phyloP scores from a whole-genome alignment of 1,140 invertebrate genomes.

The Trigoniulus corallinus region DNA sequence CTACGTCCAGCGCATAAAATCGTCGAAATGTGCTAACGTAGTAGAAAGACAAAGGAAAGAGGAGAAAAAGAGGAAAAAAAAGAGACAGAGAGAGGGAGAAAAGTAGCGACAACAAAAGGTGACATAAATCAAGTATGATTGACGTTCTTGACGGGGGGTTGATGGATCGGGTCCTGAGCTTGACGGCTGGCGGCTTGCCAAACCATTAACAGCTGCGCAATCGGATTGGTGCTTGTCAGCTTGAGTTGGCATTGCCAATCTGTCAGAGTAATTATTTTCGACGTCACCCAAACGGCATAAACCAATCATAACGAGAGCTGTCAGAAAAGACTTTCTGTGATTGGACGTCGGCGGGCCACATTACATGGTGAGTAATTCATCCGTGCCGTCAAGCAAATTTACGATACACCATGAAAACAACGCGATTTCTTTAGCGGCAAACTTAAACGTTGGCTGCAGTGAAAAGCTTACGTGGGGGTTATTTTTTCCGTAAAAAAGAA shows the following conservation, averaged over 20 bases:
- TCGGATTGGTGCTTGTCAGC: neutral
- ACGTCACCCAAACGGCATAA: conserved; percentile 3
- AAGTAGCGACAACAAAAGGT: neutral
- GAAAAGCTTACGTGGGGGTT: no score
- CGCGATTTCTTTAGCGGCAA: no score
- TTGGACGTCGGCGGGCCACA: neutral
- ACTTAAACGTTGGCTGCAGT: no score
- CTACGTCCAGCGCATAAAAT: no score
- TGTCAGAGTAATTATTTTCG: conserved; percentile 4
- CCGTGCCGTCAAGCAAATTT: neutral
- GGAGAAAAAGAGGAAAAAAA: no score
- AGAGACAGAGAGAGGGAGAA: no score
- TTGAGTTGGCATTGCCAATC: neutral
- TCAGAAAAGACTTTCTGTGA: neutral
- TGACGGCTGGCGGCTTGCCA: neutral
- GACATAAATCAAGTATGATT: conserved; percentile 10
- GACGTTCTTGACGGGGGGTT: conserved; percentile 2
- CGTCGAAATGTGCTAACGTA: no score
- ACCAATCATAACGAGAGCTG: neutral
- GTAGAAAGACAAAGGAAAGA: no score
- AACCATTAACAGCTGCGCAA: conserved; percentile 3
- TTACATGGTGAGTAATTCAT: neutral
- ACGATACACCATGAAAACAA: no score
- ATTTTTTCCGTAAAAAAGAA: no score
- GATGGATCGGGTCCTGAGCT: conserved; percentile 3